Evolutionary conservation across 2,113 vertebrate genomes (phyloP).

Genomic region (Plecturocebus donacophilus): DNA sequence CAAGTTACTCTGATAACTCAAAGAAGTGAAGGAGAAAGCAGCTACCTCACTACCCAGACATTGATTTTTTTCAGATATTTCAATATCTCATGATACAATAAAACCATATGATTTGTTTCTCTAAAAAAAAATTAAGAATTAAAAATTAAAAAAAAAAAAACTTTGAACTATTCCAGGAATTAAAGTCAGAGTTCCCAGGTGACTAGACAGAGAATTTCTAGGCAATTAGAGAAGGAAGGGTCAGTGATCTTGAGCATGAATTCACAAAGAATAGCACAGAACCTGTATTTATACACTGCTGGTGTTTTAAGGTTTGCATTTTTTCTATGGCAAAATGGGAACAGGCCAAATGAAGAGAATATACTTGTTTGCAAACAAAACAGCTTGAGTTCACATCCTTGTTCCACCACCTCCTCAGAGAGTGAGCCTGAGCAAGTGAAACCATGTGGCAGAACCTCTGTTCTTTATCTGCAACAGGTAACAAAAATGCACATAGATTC

Average conservation of each 20-base stretch:
- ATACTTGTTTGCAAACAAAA: not conserved
- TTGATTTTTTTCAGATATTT: too few relatives aligned
- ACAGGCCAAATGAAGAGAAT: not conserved
- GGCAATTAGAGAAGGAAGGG: not conserved
- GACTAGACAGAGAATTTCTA: not conserved
- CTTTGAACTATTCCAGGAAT: not conserved
- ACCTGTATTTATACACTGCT: not conserved
- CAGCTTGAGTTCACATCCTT: not conserved
- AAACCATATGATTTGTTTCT: too few relatives aligned
- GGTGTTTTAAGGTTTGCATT: not conserved
- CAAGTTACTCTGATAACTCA: too few relatives aligned
- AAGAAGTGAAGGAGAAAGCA: too few relatives aligned
- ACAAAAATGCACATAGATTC: not conserved
- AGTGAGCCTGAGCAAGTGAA: not conserved
- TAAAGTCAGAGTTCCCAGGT: not conserved
- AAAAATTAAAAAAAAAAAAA: too few relatives aligned
- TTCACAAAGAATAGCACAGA: not conserved
- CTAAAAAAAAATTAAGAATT: too few relatives aligned
- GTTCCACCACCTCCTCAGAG: not conserved
- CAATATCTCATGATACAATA: too few relatives aligned
- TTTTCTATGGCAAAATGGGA: not conserved
- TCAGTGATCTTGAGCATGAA: not conserved
- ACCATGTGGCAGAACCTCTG: not conserved
- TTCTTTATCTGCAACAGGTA: not conserved
- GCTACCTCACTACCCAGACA: too few relatives aligned